Evolutionary conservation across 2,888 invertebrate genomes (phyloP), one percentile per base, ranked within the genome.

Genomic region (Halocaridina rubra): DNA sequence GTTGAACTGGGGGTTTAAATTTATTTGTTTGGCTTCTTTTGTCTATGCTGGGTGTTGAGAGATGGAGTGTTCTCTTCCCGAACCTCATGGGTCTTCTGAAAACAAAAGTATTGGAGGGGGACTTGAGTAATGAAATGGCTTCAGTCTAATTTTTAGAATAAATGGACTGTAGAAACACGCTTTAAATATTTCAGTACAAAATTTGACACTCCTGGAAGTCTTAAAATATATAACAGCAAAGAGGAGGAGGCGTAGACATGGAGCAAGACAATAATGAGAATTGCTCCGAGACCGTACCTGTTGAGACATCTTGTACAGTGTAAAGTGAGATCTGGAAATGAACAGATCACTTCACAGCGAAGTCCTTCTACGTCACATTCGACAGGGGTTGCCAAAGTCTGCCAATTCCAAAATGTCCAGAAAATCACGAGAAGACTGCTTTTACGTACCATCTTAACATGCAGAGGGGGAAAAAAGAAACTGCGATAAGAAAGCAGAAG

Each of bases 11-110:
- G n/a, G n/a, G n/a, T n/a, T n/a, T n/a, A n/a, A n/a, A n/a, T n/a
- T n/a, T n/a, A n/a, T n/a, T n/a, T n/a, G n/a, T n/a, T n/a, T 13
- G n/a, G 30, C 29, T 32, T 27, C 22, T 74, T 3, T 24, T 13
- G 32, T 74, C 67, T 64, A 39, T 67, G 7, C 76, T n/a, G n/a
- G n/a, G n/a, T n/a, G n/a, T n/a, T n/a, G n/a, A n/a, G n/a, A n/a
- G n/a, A n/a, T n/a, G n/a, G n/a, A n/a, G n/a, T n/a, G n/a, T 57
- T 33, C 82, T 77, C 53, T 82, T 82, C 16, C 82, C 82, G 29
- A 82, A 82, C 82, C 82, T 76, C 82, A 82, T 75, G 32, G 82
- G 82, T 30, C 77, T 64, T 33, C 82, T 82, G 77, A n/a, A n/a
- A n/a, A n/a, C n/a, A n/a, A n/a, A n/a, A n/a, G n/a, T n/a, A n/a